Conservation (phyloP, 2,888 invertebrate species). For the Bellardia pandia region DNA sequence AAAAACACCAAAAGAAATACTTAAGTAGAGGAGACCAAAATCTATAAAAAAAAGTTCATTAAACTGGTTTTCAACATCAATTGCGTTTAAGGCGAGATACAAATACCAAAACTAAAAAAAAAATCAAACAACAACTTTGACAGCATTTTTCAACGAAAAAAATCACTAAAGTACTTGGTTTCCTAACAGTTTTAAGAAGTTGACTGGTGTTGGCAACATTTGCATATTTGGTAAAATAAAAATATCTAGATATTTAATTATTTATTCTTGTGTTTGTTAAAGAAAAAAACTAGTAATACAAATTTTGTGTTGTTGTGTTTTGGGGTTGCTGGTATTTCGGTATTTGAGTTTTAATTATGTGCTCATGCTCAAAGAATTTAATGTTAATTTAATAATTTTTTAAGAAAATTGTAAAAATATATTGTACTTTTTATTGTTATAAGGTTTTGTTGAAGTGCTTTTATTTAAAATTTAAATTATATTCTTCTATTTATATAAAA, state of each 20-base stretch:
- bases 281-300: constrained; percentile 56
- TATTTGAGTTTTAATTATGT: constrained; percentile 36
- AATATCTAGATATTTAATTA: constrained; percentile 33
- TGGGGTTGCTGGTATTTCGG: background rate
- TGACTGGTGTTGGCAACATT: constrained; percentile 55
- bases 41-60: constrained; percentile 77
- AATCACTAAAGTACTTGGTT: background rate
- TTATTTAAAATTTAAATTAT: background rate
- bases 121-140: background rate
- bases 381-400: constrained; percentile 15
- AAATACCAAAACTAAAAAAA: background rate
- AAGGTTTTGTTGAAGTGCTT: background rate
- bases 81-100: constrained; percentile 25
- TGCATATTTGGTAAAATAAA: constrained; percentile 57
- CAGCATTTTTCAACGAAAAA: constrained; percentile 46
- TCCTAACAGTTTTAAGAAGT: constrained; percentile 18
- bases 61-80: constrained; percentile 80
- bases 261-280: constrained; percentile 1
- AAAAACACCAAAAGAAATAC: background rate
- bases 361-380: constrained; percentile 67
- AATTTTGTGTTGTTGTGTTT: constrained; percentile 5
- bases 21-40: constrained; percentile 13
- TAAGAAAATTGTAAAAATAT: background rate
- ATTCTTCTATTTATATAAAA: background rate
- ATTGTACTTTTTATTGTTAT: background rate